Percentiles rank a stretch among this genome's conserved stretches.
These are phyloP conservation scores for Stegophylla sp. DNA, from an alignment of 2,888 invertebrate genomes.

Conservation along the genomic window DNA sequence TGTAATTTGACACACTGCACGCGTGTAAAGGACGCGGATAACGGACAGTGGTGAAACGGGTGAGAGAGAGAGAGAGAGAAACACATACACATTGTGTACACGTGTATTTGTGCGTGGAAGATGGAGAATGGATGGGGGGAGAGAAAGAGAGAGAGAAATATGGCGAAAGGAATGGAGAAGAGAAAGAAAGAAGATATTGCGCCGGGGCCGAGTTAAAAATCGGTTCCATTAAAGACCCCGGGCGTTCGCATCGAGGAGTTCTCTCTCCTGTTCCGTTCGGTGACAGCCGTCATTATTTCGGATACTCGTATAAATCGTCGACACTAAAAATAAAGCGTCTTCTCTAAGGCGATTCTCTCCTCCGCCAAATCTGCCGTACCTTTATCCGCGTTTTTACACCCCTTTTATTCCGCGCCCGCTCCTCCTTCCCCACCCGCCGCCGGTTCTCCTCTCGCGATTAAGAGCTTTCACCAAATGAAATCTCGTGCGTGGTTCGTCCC, in stretches of 20 bases:
- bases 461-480: conserved; percentile 52
- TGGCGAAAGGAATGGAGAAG: not conserved
- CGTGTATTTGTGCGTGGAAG: not conserved
- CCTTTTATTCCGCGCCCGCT: not conserved
- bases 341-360: conserved; percentile 41
- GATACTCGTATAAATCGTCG: conserved; percentile 59
- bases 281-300: conserved; percentile 58
- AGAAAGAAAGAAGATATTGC: conserved; percentile 26
- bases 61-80: not conserved
- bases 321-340: conserved; percentile 55
- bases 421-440: no score
- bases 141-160: not conserved
- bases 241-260: conserved; percentile 41
- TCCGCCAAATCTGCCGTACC: not conserved
- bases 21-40: not conserved
- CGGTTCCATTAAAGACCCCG: conserved; percentile 57
- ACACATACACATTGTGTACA: no score
- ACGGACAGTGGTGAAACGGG: not conserved
- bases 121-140: not conserved
- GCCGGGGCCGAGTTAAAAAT: conserved; percentile 52
- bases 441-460: conserved; percentile 11
- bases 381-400: not conserved
- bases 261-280: conserved; percentile 49
- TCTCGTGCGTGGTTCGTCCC: no score
- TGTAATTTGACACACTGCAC: conserved; percentile 5